Evolutionary conservation across 2,113 vertebrate species (phyloP), one percentile per base, ranked within the genome.

Genomic region (Phocoena phocoena): DNA sequence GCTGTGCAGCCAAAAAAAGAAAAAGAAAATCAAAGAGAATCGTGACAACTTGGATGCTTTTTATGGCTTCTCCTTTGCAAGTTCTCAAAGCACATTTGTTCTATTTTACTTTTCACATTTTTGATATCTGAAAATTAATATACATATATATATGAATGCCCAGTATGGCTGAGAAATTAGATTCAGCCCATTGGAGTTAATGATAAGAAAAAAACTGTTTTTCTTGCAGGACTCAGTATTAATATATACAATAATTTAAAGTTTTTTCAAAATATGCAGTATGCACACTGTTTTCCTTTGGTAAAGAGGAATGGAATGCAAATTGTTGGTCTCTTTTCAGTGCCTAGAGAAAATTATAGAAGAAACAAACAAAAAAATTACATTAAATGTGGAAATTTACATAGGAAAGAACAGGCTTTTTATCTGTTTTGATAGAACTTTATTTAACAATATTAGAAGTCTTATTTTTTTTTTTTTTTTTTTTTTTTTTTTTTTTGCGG

Each of bases 341-440:
- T 60, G 44, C 21, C 47, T 85, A 21, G 25, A 65, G 41, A 8
- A 79, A 90, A 92, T 73, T 9, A 53, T 20, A 82, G 21, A 20
- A 25, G 6, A 81, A 63, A 83, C 31, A 77, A 76, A 47, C 50
- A 53, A 53, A 53, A 53, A 53, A 53, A 71, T 83, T 83, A 17
- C n/a, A 83, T 80, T 76, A 77, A 74, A 83, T 79, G 13, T 96
- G 13, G 28, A 90, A 96, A 73, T 53, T 92, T 47, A 50, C 38
- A 93, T 53, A 63, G 82, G 55, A 97, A 76, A 67, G 14, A 74
- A 28, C 23, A 23, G 0, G 6, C 0, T 47, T n/a, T 44, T 70
- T 92, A 74, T 76, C 36, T 89, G 2, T 60, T 89, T 79, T 87
- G 25, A 58, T 38, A 93, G 8, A 76, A 87, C 53, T 94, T 58